phyloP scores from a whole-genome alignment of 2,888 invertebrate genomes.

The Colletes collaris region DNA sequence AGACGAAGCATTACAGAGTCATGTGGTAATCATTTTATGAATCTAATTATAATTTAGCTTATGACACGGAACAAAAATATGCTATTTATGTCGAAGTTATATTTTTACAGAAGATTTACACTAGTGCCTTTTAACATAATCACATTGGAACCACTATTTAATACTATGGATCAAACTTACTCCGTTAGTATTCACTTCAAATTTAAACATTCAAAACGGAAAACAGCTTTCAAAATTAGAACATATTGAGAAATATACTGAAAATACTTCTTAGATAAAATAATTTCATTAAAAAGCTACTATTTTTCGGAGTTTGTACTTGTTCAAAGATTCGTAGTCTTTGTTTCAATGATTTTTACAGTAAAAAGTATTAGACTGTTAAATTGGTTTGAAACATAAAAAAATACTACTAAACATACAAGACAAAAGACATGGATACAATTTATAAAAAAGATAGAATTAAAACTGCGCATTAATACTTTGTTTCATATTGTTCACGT shows the following conservation, averaged over 20 bases:
- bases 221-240: not conserved
- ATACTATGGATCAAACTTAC: not conserved
- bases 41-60: slow-evolving; percentile 33
- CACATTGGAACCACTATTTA: slow-evolving; percentile 21
- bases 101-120: slow-evolving; percentile 41
- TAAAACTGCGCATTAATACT: slow-evolving; percentile 23
- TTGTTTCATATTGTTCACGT: slow-evolving; percentile 24
- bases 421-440: not conserved
- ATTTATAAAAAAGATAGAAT: slow-evolving; percentile 12
- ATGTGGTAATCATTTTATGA: slow-evolving; percentile 13
- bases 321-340: slow-evolving; percentile 4
- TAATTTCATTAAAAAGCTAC: not conserved
- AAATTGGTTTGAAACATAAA: slow-evolving; percentile 20
- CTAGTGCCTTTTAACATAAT: slow-evolving; percentile 37
- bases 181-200: not conserved
- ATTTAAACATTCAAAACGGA: slow-evolving; percentile 1
- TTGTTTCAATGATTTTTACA: slow-evolving; percentile 28
- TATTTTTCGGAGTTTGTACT: slow-evolving; percentile 16
- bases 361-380: slow-evolving; percentile 34
- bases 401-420: slow-evolving; percentile 8
- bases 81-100: slow-evolving; percentile 27
- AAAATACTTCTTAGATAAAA: slow-evolving; percentile 19
- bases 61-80: slow-evolving; percentile 16
- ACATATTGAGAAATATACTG: slow-evolving; percentile 1
- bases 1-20: slow-evolving; percentile 9